phyloP scores from a whole-genome alignment of 2,113 vertebrate genomes.

The Protobothrops flavoviridis region DNA sequence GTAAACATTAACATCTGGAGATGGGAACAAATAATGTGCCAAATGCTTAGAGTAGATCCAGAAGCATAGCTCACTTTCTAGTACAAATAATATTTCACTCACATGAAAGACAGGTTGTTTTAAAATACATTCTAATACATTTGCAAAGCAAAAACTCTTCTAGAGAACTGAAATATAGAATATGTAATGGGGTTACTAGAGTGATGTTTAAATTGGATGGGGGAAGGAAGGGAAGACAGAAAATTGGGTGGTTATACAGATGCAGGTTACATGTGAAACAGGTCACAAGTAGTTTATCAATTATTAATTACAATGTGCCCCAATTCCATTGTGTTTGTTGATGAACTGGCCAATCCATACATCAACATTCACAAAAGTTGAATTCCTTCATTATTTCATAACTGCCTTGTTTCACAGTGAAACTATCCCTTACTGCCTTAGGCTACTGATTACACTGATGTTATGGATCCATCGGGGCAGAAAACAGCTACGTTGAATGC shows the following conservation, averaged over 20 bases:
- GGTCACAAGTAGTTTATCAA: neutral
- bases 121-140: neutral
- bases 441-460: neutral
- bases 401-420: neutral
- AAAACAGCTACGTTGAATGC: neutral
- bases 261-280: neutral
- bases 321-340: neutral
- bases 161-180: neutral
- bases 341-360: neutral
- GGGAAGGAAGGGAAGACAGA: neutral
- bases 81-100: too few species aligned
- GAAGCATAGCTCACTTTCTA: too few species aligned
- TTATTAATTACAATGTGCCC: neutral
- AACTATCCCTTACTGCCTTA: neutral
- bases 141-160: neutral
- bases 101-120: too few species aligned
- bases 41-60: too few species aligned
- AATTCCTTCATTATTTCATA: neutral
- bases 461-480: neutral
- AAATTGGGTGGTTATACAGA: neutral
- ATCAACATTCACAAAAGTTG: neutral
- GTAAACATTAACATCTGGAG: too few species aligned
- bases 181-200: neutral
- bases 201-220: neutral
- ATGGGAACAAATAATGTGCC: too few species aligned